These are phyloP conservation scores for Micrastur ruficollis DNA, from an alignment of 2,797 vertebrate species.

Conservation along the genomic window DNA sequence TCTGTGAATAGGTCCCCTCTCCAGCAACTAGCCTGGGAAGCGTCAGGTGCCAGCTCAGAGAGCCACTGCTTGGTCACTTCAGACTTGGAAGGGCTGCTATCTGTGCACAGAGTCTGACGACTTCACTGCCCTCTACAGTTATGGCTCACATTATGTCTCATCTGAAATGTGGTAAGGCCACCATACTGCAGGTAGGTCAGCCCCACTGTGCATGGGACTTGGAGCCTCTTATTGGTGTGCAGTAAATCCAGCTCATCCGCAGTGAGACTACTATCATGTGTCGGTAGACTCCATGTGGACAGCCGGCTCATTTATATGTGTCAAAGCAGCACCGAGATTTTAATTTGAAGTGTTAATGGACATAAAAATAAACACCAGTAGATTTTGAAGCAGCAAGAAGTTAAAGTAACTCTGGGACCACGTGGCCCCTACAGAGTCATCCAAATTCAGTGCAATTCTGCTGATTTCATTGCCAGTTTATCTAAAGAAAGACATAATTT, in stretches of 20 bases:
- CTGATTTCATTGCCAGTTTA: background rate
- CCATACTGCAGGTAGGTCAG: background rate
- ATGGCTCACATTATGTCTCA: background rate
- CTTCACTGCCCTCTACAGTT: background rate
- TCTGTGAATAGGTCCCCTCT: background rate
- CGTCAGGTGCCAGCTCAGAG: background rate
- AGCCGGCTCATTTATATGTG: background rate
- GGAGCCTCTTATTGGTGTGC: accelerated
- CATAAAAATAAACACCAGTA: background rate
- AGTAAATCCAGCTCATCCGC: background rate
- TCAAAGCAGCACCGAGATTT: background rate
- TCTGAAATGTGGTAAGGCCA: background rate
- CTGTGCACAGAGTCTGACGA: background rate
- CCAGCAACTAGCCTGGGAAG: background rate
- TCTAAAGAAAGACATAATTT: background rate
- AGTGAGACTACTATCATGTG: background rate
- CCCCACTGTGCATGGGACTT: background rate
- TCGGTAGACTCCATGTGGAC: background rate
- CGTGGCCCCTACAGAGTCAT: background rate
- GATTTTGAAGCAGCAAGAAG: background rate
- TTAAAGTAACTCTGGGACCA: background rate
- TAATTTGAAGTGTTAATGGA: background rate
- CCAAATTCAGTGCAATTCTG: background rate
- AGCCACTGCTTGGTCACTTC: background rate
- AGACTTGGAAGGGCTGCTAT: background rate